A percentile compares a stretch with the other conserved stretches of the same genome.
These are phyloP conservation scores for Drosophila biarmipes DNA, from an alignment of 1,140 invertebrate species.

Conservation along the genomic window DNA sequence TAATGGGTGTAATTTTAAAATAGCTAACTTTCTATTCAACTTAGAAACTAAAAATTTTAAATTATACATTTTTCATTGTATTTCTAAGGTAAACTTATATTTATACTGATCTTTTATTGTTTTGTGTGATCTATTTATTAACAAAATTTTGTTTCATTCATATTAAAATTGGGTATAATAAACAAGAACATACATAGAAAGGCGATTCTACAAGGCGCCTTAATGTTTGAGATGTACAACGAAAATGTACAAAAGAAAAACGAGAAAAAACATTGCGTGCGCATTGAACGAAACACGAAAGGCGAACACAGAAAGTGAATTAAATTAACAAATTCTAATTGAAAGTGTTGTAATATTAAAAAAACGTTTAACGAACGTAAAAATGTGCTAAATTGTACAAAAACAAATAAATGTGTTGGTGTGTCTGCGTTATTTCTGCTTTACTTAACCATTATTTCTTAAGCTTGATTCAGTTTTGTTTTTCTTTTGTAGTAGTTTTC, in stretches of 20 bases:
- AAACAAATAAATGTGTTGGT: slow-evolving; percentile 35
- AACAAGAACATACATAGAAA: slow-evolving; percentile 69
- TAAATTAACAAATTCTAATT: slow-evolving; percentile 77
- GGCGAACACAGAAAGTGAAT: slow-evolving; percentile 72
- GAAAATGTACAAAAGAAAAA: slow-evolving; percentile 66
- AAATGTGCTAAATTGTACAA: slow-evolving; percentile 29
- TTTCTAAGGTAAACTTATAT: slow-evolving; percentile 69
- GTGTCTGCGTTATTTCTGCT: slow-evolving; percentile 13
- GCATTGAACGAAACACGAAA: slow-evolving; percentile 59
- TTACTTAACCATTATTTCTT: slow-evolving; percentile 30
- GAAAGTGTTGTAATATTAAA: slow-evolving; percentile 35
- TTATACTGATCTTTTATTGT: slow-evolving; percentile 56
- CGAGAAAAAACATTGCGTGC: slow-evolving; percentile 46
- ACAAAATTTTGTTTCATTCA: slow-evolving; percentile 42
- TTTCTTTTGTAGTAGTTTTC: slow-evolving; percentile 22
- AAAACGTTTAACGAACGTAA: slow-evolving; percentile 60
- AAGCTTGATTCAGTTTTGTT: slow-evolving; percentile 23
- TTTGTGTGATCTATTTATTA: slow-evolving; percentile 59
- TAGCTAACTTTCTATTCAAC: slow-evolving; percentile 53
- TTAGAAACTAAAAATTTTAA: slow-evolving; percentile 72
- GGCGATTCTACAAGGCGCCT: slow-evolving; percentile 51
- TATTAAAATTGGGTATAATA: slow-evolving; percentile 19
- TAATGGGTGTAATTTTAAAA: slow-evolving; percentile 37
- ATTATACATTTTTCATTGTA: slow-evolving; percentile 68
- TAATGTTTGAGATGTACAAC: slow-evolving; percentile 54